Evolutionary conservation across 2,797 vertebrate species (phyloP).

Genomic region (Myripristis murdjan): DNA sequence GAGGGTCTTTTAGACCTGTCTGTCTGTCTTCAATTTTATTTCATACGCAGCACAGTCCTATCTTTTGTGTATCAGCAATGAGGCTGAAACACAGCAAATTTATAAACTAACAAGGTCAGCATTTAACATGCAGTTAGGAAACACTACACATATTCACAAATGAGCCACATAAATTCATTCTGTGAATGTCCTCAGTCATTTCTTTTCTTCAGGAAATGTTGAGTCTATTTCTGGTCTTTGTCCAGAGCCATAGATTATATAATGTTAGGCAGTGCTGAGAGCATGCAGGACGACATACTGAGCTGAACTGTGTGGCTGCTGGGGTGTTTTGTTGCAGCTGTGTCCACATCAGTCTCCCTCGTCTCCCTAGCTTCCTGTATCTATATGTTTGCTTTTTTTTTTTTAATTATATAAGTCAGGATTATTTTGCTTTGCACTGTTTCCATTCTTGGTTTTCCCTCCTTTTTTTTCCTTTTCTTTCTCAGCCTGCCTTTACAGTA

Average conservation of each 20-base stretch:
- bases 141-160: background rate
- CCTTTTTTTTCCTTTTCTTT: conserved; percentile 5
- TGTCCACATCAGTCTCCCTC: conserved; percentile 6
- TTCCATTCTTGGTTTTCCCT: conserved; percentile 1
- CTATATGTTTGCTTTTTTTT: conserved; percentile 22
- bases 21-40: background rate
- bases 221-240: background rate
- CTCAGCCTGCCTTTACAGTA: too few species aligned
- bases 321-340: conserved; percentile 27
- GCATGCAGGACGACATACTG: too few species aligned
- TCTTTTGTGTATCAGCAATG: background rate
- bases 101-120: background rate
- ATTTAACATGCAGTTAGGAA: background rate
- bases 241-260: background rate
- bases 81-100: background rate
- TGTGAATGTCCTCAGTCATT: too few species aligned
- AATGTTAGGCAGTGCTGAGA: too few species aligned
- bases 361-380: background rate
- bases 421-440: conserved; percentile 1
- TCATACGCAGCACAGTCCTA: background rate
- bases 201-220: background rate
- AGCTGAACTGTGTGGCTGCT: too few species aligned
- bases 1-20: too few species aligned
- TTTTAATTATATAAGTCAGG: too few species aligned
- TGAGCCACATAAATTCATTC: too few species aligned